Evolutionary conservation across 2,888 invertebrate genomes (phyloP), one percentile per base, ranked within the genome.

Genomic region (Caenorhabditis becei): DNA sequence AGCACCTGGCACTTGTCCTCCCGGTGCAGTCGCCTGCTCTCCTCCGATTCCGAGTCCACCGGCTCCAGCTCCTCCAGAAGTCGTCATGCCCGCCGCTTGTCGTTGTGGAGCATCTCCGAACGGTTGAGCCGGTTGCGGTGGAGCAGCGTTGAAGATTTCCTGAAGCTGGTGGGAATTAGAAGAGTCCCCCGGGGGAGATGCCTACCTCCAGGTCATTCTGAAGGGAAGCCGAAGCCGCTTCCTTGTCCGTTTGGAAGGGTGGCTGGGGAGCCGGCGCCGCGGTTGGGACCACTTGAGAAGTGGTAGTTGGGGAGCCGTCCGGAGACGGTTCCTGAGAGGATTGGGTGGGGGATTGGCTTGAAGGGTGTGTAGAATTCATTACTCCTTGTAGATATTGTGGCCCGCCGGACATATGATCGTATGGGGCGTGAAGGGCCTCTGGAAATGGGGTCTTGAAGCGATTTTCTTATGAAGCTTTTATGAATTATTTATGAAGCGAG

Each of bases 71-170:
- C n/a, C n/a, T n/a, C n/a, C n/a, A n/a, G n/a, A n/a, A n/a, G n/a
- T n/a, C n/a, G n/a, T 88, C 23, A 88, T 70, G 62, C 84, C 83
- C 18, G 84, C 84, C 11, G 65, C 67, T 54, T 83, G 77, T 23
- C 84, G 77, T 28, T 72, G 61, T 59, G 84, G 78, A 7, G 51
- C 74, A 62, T 79, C 84, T 14, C 80, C 49, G 56, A 82, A 81
- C 11, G 75, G 53, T n/a, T n/a, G n/a, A n/a, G n/a, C n/a, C n/a
- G n/a, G n/a, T 61, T 82, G 83, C n/a, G 82, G 37, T 26, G 44
- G 75, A 49, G 51, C 14, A 2, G 56, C 59, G 11, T 75, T 82
- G 66, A 86, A 86, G 51, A 82, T 80, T 54, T 86, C 86, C 82
- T 84, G 69, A 70, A 83, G 14, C 8, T 41, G 14, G 14, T 32